Evolutionary conservation across 1,140 invertebrate species (phyloP), one percentile per base, ranked within the genome.

Genomic region (Aphelinus certus): DNA sequence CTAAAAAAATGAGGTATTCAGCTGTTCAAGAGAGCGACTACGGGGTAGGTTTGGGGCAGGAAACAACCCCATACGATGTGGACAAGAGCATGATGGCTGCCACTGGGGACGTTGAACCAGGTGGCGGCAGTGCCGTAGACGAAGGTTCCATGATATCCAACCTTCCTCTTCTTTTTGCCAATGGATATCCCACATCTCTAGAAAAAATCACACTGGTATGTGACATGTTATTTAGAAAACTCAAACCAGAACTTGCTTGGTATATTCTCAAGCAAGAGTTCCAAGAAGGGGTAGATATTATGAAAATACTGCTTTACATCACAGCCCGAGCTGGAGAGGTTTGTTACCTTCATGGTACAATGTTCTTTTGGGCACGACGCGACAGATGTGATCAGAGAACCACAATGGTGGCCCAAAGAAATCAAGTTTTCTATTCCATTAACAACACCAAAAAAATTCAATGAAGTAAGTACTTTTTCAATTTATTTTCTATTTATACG

Each of bases 291-390:
- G 42, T 53, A 53, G 46, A 48, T 65, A 57, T 72, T 57, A 75
- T 66, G 62, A 71, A 71, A 69, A 46, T 26, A 3, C 65, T 55
- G 68, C 60, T 81, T 82, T 81, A n/a, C 73, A 88, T 86, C 81
- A 46, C 67, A 88, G 87, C 81, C 81, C 49, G 90, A 93, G 79
- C 81, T 93, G 76, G 92, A 93, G 86, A 90, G 89, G 69, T 93
- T 93, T 81, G 91, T 93, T 81, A 90, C 91, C 72, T 93, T 93
- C 80, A 92, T 93, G 91, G 91, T 93, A 66, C 91, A 92, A 81
- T 93, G 92, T 88, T 93, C 92, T 51, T 89, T 91, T 85, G 92
- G 92, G 45, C 90, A 92, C 77, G 88, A 91, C 74, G 89, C 89
- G 3, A 88, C 86, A 47, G 90, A 90, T 75, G 88, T 89, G 67